Conservation (phyloP, 2,888 invertebrate genomes). For the Blastobasis adustella region DNA sequence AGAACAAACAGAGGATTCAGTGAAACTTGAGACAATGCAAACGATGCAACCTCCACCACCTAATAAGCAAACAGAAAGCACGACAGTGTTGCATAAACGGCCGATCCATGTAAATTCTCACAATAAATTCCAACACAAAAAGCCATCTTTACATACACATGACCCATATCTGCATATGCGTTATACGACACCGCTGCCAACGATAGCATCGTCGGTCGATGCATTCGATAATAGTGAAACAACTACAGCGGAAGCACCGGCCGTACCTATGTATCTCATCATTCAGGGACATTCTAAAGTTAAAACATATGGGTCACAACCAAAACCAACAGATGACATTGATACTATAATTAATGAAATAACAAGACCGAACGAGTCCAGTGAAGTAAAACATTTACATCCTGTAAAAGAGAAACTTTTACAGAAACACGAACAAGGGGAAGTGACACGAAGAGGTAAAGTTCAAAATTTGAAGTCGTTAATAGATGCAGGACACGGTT, state of each 20-base stretch:
- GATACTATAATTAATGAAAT: slow-evolving; percentile 65
- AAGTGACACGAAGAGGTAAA: slow-evolving; percentile 6
- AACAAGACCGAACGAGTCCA: slow-evolving; percentile 61
- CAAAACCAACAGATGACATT: slow-evolving; percentile 51
- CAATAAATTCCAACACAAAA: slow-evolving; percentile 27
- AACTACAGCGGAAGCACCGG: slow-evolving; percentile 62
- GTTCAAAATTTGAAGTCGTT: slow-evolving; percentile 44
- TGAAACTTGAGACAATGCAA: slow-evolving; percentile 71
- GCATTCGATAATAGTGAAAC: slow-evolving; percentile 35
- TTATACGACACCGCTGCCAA: slow-evolving; percentile 64
- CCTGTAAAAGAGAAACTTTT: slow-evolving; percentile 47
- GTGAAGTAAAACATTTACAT: slow-evolving; percentile 75
- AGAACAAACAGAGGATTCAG: slow-evolving; percentile 33
- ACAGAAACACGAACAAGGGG: slow-evolving; percentile 40
- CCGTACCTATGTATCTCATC: slow-evolving; percentile 82
- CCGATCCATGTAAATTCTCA: slow-evolving; percentile 38
- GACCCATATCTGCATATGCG: slow-evolving; percentile 65
- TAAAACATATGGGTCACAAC: slow-evolving; percentile 84
- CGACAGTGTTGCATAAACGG: slow-evolving; percentile 27
- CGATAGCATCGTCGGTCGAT: slow-evolving; percentile 71
- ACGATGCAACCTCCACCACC: slow-evolving; percentile 77
- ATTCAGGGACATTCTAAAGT: slow-evolving; percentile 91
- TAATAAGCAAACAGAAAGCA: slow-evolving; percentile 30
- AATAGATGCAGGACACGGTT: slow-evolving; percentile 58
- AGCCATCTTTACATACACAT: slow-evolving; percentile 37